Percentiles rank a stretch among this genome's conserved stretches.
Evolutionary conservation across 1,140 invertebrate genomes (phyloP).

Genomic region (Rhagoletis pomonella): DNA sequence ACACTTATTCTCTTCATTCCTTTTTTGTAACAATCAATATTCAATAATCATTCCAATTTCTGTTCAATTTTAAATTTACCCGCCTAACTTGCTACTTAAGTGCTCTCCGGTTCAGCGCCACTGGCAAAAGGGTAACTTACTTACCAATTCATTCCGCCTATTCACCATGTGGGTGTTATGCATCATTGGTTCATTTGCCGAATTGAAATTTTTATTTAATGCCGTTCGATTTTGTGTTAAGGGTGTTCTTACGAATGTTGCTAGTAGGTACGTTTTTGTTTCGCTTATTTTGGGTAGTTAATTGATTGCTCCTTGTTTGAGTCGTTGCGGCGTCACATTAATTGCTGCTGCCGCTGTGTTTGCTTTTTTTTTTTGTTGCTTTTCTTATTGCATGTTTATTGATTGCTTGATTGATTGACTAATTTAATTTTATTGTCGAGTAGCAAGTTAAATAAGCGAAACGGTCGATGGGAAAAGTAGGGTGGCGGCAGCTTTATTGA

Average conservation of each 20-base stretch:
- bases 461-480: background rate
- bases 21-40: no score
- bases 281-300: slow-evolving; percentile 22
- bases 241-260: background rate
- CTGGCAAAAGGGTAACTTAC: no score
- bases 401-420: slow-evolving; percentile 27
- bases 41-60: no score
- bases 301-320: slow-evolving; percentile 13
- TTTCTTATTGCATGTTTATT: background rate
- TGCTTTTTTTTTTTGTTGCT: background rate
- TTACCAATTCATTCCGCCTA: background rate
- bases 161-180: background rate
- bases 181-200: slow-evolving; percentile 9
- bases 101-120: no score
- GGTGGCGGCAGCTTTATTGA: background rate
- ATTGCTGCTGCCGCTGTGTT: background rate
- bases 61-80: no score
- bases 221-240: background rate
- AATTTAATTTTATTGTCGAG: slow-evolving; percentile 33
- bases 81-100: no score
- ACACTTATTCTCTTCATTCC: no score
- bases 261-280: background rate
- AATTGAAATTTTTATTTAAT: background rate
- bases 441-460: background rate
- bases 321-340: background rate